Evolutionary conservation across 2,113 vertebrate species (phyloP).

Genomic region (Eidolon helvum): DNA sequence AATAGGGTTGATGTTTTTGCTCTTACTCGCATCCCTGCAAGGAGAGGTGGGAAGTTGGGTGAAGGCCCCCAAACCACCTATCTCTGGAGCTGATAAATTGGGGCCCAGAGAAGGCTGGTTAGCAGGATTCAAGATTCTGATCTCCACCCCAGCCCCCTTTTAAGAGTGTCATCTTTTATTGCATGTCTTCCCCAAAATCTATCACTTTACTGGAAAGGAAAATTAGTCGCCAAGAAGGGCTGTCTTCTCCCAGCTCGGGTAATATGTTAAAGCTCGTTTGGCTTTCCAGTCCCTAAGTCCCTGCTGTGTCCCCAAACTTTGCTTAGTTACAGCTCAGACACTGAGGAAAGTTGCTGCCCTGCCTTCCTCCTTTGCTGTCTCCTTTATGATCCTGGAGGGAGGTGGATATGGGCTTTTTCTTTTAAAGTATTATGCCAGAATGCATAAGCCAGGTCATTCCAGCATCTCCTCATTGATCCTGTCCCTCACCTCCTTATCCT

Average conservation of each 20-base stretch:
- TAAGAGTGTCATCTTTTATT: neutral
- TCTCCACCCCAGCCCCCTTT: neutral
- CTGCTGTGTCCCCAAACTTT: constrained; percentile 29
- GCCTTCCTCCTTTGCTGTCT: neutral
- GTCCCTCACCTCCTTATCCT: neutral
- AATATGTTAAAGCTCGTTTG: neutral
- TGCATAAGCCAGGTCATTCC: neutral
- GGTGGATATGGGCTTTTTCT: neutral
- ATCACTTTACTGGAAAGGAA: neutral
- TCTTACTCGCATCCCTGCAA: neutral
- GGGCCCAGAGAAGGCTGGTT: neutral
- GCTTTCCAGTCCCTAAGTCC: neutral
- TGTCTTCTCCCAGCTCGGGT: neutral
- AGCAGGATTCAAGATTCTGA: neutral
- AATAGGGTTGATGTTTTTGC: neutral
- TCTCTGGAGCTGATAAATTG: neutral
- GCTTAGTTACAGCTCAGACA: constrained; percentile 29
- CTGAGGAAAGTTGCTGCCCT: neutral
- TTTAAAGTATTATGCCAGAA: neutral
- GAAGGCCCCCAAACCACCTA: neutral
- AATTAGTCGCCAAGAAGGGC: neutral
- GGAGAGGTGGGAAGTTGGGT: neutral
- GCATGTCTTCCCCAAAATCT: neutral
- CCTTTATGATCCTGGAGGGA: constrained; percentile 26
- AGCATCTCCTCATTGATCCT: no score